phyloP scores from a whole-genome alignment of 2,113 vertebrate genomes.

The Ursus arctos region DNA sequence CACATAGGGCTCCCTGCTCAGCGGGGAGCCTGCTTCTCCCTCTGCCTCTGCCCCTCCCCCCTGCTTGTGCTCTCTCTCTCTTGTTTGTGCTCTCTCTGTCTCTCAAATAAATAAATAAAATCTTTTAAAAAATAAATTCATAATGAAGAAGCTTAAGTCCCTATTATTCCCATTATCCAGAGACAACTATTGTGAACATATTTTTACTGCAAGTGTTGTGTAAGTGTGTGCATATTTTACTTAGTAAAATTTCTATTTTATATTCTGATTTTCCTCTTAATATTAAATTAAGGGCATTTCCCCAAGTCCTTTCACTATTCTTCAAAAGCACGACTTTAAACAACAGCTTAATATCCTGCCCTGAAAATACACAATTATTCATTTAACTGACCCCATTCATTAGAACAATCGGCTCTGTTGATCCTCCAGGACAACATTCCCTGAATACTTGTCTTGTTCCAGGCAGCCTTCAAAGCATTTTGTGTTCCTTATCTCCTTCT shows the following conservation, averaged over 20 bases:
- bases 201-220: neutral
- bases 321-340: neutral
- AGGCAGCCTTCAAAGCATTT: neutral
- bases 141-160: neutral
- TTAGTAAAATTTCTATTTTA: neutral
- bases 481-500: neutral
- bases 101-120: neutral
- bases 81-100: neutral
- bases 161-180: neutral
- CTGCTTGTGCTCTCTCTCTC: neutral
- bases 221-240: neutral
- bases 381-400: neutral
- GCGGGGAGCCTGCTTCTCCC: neutral
- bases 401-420: neutral
- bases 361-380: neutral
- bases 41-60: neutral
- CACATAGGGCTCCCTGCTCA: neutral
- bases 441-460: neutral
- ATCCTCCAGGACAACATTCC: neutral
- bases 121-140: neutral
- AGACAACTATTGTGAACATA: neutral
- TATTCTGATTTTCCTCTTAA: neutral
- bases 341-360: neutral
- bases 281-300: constrained; percentile 38
- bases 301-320: neutral